Base-by-base conservation (phyloP, 2,888 invertebrate genomes). In the Polyommatus icarus region DNA sequence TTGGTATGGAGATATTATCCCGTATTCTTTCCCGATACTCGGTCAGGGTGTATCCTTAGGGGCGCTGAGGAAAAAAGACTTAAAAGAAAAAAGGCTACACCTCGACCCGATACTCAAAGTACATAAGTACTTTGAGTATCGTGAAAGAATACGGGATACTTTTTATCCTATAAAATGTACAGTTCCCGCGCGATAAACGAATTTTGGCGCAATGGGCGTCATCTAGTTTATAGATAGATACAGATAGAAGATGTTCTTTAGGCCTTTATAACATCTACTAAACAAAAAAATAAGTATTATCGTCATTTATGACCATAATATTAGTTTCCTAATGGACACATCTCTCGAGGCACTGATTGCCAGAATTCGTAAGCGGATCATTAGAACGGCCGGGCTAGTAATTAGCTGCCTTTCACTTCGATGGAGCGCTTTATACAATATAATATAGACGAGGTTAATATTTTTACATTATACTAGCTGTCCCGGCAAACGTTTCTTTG, bases 361-460 rank as follows among this genome's bases (percentile, higher is more conserved):
- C 67, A 67, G 67, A 67, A 67, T 67, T 67, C 29, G 67, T 67
- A 32, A 67, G 67, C 67, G 67, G 32, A 32, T 67, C 67, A 67
- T 67, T 67, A 67, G 67, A 67, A 67, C 67, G 67, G 67, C 67
- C 67, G 29, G 29, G 8, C 24, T 24, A 61, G 61, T 67, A 67
- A 67, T 67, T 67, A 67, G 67, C 12, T 32, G 67, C 29, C 67
- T 67, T 67, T 67, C 67, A 67, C 67, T 67, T 18, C 67, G 29
- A 15, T 18, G n/a, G 32, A 76, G 24, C 8, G 24, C 32, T 29
- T 76, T 29, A 29, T 18, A 54, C 29, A 20, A n/a, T n/a, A n/a
- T n/a, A n/a, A n/a, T 18, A 29, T 46, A 54, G 71, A 29, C 18
- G 15, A 12, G 29, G 32, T 67, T 67, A 67, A 67, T 67, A 67